A percentile compares a stretch with the other conserved stretches of the same genome.
phyloP scores from a whole-genome alignment of 2,888 invertebrate species.

The Polietes domitor region DNA sequence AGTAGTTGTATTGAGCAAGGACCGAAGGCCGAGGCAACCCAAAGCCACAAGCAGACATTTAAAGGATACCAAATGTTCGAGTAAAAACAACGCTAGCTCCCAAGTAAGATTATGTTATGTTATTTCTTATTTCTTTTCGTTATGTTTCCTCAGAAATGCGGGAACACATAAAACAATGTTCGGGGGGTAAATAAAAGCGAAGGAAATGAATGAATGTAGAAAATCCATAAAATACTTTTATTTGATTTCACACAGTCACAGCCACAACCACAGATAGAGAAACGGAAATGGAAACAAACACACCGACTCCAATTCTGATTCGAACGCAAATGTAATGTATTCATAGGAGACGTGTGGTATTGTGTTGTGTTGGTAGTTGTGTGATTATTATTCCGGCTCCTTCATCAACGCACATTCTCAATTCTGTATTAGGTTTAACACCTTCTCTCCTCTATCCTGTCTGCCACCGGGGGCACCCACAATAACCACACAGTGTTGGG shows the following conservation, averaged over 20 bases:
- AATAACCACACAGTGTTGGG: background rate
- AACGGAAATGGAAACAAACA: background rate
- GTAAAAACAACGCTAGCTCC: background rate
- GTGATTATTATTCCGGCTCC: constrained; percentile 6
- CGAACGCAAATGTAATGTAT: background rate
- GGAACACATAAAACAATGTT: background rate
- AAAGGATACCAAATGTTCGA: constrained; percentile 30
- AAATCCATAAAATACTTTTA: constrained; percentile 25
- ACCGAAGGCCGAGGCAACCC: background rate
- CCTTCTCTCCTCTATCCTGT: background rate
- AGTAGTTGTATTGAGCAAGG: constrained; percentile 26
- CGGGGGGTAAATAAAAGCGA: background rate
- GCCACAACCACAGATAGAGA: background rate
- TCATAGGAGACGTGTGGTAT: background rate
- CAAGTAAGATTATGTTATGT: constrained; percentile 34
- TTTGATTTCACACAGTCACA: constrained; percentile 19
- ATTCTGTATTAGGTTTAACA: background rate
- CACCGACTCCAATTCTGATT: too few relatives aligned
- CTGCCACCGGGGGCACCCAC: background rate
- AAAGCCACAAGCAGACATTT: background rate
- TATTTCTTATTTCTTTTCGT: too few relatives aligned
- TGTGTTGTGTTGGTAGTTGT: background rate
- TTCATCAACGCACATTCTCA: background rate
- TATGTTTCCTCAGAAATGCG: constrained; percentile 8
- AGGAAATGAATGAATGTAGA: constrained; percentile 18